phyloP scores from a whole-genome alignment of 2,888 invertebrate genomes.

The Spisula solida region DNA sequence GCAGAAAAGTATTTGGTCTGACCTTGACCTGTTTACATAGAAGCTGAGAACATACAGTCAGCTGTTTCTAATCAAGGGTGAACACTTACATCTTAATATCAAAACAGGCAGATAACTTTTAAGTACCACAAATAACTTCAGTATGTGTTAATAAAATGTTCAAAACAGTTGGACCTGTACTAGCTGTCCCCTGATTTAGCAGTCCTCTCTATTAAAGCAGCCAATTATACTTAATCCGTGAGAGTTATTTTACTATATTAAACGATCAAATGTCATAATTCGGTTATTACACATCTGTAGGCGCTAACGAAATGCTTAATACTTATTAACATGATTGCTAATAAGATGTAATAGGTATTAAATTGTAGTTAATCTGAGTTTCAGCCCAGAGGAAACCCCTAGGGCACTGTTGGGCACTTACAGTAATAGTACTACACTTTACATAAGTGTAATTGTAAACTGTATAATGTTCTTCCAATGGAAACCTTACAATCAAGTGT shows the following conservation, averaged over 20 bases:
- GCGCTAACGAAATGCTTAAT: background rate
- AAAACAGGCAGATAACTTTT: background rate
- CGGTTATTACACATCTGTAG: slow-evolving; percentile 1
- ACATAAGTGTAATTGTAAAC: too few relatives aligned
- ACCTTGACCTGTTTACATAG: slow-evolving; percentile 3
- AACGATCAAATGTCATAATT: background rate
- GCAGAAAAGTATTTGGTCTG: slow-evolving; percentile 36
- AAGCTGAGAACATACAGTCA: background rate
- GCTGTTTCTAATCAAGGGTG: background rate
- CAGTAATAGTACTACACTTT: too few relatives aligned
- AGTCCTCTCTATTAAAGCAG: too few relatives aligned
- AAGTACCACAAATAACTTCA: background rate
- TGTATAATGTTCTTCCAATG: too few relatives aligned
- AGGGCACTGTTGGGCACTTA: too few relatives aligned
- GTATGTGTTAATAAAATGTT: background rate
- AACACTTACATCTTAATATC: background rate
- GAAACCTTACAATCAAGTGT: too few relatives aligned
- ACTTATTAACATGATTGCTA: background rate
- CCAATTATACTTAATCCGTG: too few relatives aligned
- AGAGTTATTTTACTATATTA: too few relatives aligned
- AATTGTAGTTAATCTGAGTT: background rate
- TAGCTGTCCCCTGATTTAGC: too few relatives aligned
- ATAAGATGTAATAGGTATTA: background rate
- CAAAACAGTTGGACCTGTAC: background rate
- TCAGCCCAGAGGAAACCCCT: too few relatives aligned